A percentile compares a stretch with the other conserved stretches of the same genome.
These are phyloP conservation scores for Notarius lentiginosus DNA, from an alignment of 2,113 vertebrate species.

Conservation along the genomic window DNA sequence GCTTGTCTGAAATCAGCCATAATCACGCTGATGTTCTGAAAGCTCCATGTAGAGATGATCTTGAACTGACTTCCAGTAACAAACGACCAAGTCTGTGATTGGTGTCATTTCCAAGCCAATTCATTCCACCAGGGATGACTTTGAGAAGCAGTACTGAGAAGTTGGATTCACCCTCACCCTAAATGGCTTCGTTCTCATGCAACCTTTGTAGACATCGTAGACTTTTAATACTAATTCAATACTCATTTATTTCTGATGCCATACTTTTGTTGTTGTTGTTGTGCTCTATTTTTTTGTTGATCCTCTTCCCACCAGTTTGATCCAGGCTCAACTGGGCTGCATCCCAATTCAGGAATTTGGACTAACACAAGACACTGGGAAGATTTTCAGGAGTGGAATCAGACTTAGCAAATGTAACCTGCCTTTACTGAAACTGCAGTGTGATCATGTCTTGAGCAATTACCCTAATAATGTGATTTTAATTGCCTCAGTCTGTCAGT, in stretches of 20 bases:
- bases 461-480: neutral
- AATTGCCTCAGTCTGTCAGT: neutral
- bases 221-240: neutral
- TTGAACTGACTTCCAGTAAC: too few relatives aligned
- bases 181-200: neutral
- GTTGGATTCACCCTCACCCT: too few relatives aligned
- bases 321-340: constrained; percentile 93
- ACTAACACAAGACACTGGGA: constrained; percentile 89
- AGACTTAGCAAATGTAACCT: constrained; percentile 89
- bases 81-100: neutral
- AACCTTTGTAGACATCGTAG: neutral
- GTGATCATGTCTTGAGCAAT: neutral
- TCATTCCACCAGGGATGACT: neutral
- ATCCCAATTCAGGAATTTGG: constrained; percentile 93
- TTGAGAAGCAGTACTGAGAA: neutral
- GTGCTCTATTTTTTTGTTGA: neutral
- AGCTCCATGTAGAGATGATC: neutral
- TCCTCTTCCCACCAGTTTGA: constrained; percentile 77
- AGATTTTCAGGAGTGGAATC: constrained; percentile 90
- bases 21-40: neutral
- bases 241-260: neutral
- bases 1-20: neutral
- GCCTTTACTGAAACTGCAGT: neutral
- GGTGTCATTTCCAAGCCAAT: neutral
- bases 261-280: neutral